Evolutionary conservation across 2,113 vertebrate species (phyloP), one percentile per base, ranked within the genome.

Genomic region (Caranx melampygus): DNA sequence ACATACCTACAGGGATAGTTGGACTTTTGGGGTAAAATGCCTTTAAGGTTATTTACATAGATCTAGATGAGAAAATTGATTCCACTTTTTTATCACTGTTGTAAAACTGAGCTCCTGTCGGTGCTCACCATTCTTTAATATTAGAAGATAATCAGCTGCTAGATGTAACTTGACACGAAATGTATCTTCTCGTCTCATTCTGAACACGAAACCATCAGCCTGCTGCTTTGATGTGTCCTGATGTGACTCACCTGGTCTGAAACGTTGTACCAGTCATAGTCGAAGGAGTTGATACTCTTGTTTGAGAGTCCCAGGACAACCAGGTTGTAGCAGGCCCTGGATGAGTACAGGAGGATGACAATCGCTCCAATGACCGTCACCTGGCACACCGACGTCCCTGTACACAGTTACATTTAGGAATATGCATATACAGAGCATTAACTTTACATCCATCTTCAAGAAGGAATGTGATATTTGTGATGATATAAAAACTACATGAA

Each of bases 261-360:
- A 10, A 99, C 98, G 10, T 99, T 99, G 95, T 99, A 99, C 98
- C 98, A 99, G 93, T 98, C 98, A 0, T 97, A 99, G 87, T 99
- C 97, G 65, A 99, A 98, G 35, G 97, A 97, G 85, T 95, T 96
- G 2, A 98, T 95, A 26, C 88, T 95, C 87, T 95, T 96, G 91
- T 96, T 95, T 15, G 97, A 95, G 79, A 99, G 96, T 0, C 95
- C 96, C 78, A 99, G 82, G 82, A 97, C 96, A 45, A 98, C 95
- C 88, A 99, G 92, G 82, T 99, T 99, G 94, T 99, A 99, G 92
- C 98, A 99, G 88, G 98, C 98, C 73, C 98, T 94, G 40, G 98
- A 98, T 2, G 96, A 83, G 80, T 98, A 99, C 69, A 99, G 95
- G 13, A 99, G 92, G 88, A 98, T 97, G 88, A 99, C 96, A 1